Evolutionary conservation across 2,888 invertebrate species (phyloP).

Genomic region (Drosophila subquinaria): DNA sequence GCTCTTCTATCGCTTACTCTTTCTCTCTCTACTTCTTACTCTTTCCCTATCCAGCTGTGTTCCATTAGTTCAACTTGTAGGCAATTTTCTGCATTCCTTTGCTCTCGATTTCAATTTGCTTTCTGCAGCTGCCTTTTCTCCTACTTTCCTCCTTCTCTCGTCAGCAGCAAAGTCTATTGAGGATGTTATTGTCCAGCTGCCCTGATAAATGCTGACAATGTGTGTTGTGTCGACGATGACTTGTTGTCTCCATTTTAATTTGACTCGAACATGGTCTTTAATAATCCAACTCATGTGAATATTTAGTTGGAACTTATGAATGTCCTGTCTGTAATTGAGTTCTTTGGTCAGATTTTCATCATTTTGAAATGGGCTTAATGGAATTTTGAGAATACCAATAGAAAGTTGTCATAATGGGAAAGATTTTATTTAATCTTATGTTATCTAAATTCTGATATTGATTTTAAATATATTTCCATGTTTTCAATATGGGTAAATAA

Average conservation of each 20-base stretch:
- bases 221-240: background rate
- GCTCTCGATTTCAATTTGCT: constrained; percentile 24
- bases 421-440: too few relatives aligned
- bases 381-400: background rate
- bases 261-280: constrained; percentile 5
- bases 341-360: background rate
- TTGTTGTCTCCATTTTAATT: constrained; percentile 30
- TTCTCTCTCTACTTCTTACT: background rate
- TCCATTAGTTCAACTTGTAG: constrained; percentile 2
- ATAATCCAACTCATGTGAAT: constrained; percentile 5
- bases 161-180: constrained; percentile 4
- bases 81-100: constrained; percentile 11
- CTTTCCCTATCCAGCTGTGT: background rate
- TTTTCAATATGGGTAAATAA: too few relatives aligned
- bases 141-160: background rate
- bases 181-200: constrained; percentile 14
- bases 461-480: too few relatives aligned
- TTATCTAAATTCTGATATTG: too few relatives aligned
- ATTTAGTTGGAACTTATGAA: background rate
- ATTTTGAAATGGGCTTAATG: background rate
- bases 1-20: background rate
- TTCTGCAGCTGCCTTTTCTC: constrained; percentile 3
- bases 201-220: constrained; percentile 6
- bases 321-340: background rate
- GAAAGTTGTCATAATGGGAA: background rate